Percentiles rank a stretch among this genome's conserved stretches.
These are phyloP conservation scores for Drosophila sucinea DNA, from an alignment of 1,140 invertebrate species.

Conservation along the genomic window DNA sequence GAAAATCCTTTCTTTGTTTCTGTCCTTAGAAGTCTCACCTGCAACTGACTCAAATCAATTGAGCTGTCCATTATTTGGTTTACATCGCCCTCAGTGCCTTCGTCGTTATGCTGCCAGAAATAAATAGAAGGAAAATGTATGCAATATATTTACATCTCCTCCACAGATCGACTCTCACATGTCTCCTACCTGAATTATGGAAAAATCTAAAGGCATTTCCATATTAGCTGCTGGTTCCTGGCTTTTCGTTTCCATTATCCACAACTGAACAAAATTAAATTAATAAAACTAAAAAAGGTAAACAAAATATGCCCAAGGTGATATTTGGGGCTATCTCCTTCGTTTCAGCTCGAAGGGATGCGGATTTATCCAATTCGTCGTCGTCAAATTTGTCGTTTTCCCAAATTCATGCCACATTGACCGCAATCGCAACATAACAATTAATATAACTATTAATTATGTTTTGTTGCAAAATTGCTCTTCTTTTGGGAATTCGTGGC, in stretches of 20 bases:
- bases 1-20: neutral
- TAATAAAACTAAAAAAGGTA: slow-evolving; percentile 21
- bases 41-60: slow-evolving; percentile 41
- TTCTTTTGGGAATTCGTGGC: slow-evolving; percentile 55
- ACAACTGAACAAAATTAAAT: slow-evolving; percentile 34
- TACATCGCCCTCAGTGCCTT: slow-evolving; percentile 46
- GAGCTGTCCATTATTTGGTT: slow-evolving; percentile 37
- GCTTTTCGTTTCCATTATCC: slow-evolving; percentile 32
- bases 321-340: slow-evolving; percentile 46
- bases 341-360: slow-evolving; percentile 7
- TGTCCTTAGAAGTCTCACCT: slow-evolving; percentile 29
- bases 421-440: slow-evolving; percentile 48
- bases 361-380: slow-evolving; percentile 55
- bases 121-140: neutral
- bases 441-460: slow-evolving; percentile 6
- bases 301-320: slow-evolving; percentile 25
- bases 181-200: slow-evolving; percentile 36
- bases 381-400: slow-evolving; percentile 43
- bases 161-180: too few species aligned
- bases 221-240: slow-evolving; percentile 31
- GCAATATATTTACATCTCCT: neutral
- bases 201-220: slow-evolving; percentile 37
- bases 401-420: slow-evolving; percentile 67
- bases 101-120: slow-evolving; percentile 41
- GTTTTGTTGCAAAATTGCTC: slow-evolving; percentile 10